Base-by-base conservation (phyloP, 2,888 invertebrate genomes). In the Tortricodes alternella region DNA sequence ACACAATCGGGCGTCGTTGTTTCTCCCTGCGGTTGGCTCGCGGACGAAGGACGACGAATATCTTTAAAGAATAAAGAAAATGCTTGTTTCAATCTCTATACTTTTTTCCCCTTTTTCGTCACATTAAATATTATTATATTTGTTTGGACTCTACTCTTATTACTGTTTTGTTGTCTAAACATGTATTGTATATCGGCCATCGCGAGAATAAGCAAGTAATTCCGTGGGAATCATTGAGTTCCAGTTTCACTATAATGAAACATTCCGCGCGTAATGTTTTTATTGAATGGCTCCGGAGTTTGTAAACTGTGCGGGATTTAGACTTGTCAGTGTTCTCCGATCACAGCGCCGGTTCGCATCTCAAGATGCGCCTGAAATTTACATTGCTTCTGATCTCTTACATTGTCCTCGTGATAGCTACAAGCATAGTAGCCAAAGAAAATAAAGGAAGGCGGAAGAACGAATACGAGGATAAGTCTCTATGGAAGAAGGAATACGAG, bases 401-500 rank as follows among this genome's bases (percentile, higher is more conserved):
- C 18, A 43, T 77, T 24, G 58, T 65, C 11, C 38, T 83, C 2
- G 65, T 70, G 4, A 59, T 70, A 19, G 65, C 71, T 46, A 68
- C 66, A 2, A 68, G 79, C 59, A 73, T 76, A 49, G 58, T 62
- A 6, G 61, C 57, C 13, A 62, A 66, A 43, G 71, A 74, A 0
- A 76, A 70, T 55, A 71, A 75, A 58, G 66, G 53, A 7, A 77
- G 74, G 50, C 69, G 69, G 24, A 79, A 78, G 53, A 76, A 75
- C 55, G 75, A 77, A 1, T 63, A 73, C 41, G 59, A 63, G 1
- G 85, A 83, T 29, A 84, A 81, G 53, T 64, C 75, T 1, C 63
- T 85, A 7, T 89, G 89, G 89, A 87, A 85, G 67, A 80, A 84
- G n/a, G 88, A 85, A 58, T 89, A 85, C 59, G 89, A 89, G 59